Conservation (phyloP, 2,797 vertebrate species). For the Gymnoscopelus microlampas region DNA sequence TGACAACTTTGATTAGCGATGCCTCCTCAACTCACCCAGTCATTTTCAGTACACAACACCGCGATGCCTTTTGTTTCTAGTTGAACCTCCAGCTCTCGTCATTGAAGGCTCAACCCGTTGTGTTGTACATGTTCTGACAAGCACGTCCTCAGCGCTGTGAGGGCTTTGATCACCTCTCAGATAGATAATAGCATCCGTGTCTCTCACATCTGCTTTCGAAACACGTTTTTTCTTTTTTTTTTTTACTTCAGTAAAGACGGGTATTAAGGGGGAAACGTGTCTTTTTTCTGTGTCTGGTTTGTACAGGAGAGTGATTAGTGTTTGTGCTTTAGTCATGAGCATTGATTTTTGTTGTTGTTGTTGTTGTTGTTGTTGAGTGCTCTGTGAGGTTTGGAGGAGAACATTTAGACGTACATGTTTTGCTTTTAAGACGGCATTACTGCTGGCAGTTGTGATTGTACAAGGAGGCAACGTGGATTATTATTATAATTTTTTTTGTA, state of each 20-base stretch:
- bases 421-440: conserved; percentile 15
- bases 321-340: conserved; percentile 4
- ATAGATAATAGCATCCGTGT: conserved; percentile 53
- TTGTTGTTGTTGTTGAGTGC: neutral
- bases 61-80: conserved; percentile 25
- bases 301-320: neutral
- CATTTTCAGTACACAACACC: neutral
- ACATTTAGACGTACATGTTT: conserved; percentile 14
- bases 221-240: neutral
- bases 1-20: neutral
- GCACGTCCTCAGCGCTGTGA: conserved; percentile 24
- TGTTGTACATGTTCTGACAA: conserved; percentile 56
- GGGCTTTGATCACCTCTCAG: conserved; percentile 64
- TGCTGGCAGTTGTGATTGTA: neutral
- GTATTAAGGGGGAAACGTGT: conserved; percentile 17
- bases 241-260: conserved; percentile 25
- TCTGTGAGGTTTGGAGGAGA: conserved; percentile 23
- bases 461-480: neutral
- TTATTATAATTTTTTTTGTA: neutral
- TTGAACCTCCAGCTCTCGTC: conserved; percentile 29
- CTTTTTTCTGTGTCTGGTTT: conserved; percentile 6
- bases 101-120: conserved; percentile 50
- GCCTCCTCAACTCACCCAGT: neutral
- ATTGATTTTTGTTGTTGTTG: neutral
- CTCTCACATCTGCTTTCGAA: conserved; percentile 8